Conservation (phyloP, 2,797 vertebrate genomes). For the Pangasius larnaudii region DNA sequence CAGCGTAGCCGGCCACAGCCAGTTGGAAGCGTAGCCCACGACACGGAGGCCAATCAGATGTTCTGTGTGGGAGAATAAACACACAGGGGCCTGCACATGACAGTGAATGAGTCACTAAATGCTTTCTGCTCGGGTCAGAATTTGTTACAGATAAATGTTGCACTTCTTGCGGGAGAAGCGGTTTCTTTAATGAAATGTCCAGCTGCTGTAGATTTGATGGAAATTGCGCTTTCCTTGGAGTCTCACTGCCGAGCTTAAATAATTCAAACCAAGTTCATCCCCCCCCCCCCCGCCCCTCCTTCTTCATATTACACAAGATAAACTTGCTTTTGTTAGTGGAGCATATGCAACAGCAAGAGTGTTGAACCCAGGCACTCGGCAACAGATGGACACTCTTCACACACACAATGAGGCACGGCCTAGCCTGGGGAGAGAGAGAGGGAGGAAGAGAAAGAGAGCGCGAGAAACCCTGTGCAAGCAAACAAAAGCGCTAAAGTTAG, state of each 20-base stretch:
- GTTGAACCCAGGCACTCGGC: constrained; percentile 46
- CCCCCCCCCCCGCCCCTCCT: background rate
- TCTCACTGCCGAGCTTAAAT: constrained; percentile 8
- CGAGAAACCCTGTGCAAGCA: constrained; percentile 35
- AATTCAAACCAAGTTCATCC: background rate
- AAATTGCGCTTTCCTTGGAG: background rate
- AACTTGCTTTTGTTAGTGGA: constrained; percentile 38
- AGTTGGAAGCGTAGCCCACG: constrained; percentile 49
- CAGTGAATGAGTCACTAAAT: background rate
- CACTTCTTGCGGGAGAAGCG: background rate
- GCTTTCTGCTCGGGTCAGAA: constrained; percentile 4
- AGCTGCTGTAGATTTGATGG: background rate
- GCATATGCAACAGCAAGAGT: constrained; percentile 54
- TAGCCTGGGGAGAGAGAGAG: constrained; percentile 46
- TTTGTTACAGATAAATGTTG: background rate
- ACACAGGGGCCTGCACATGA: constrained; percentile 39
- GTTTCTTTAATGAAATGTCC: background rate
- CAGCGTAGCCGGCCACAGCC: constrained; percentile 35
- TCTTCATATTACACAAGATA: constrained; percentile 28
- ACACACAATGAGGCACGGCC: constrained; percentile 37
- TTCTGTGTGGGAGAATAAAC: constrained; percentile 55
- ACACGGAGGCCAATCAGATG: constrained; percentile 48
- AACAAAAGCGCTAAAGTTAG: constrained; percentile 65
- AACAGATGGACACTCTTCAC: constrained; percentile 59
- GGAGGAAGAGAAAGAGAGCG: constrained; percentile 5